These are phyloP conservation scores for Melospiza georgiana DNA, from an alignment of 2,113 vertebrate species.

Conservation along the genomic window DNA sequence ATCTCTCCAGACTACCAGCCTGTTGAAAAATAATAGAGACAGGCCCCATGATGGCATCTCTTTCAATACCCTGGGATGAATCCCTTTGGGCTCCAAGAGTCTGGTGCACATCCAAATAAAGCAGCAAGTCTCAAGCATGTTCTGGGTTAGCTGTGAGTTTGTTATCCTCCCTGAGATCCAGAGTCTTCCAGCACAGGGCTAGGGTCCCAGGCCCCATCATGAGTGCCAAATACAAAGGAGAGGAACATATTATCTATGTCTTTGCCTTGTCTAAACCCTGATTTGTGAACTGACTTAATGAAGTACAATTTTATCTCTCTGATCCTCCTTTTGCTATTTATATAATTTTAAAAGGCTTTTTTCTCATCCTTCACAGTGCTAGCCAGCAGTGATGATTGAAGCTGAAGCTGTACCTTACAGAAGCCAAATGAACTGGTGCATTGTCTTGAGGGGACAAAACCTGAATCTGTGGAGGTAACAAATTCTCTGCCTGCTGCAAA, in stretches of 20 bases:
- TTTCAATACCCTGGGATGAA: neutral
- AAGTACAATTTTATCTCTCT: neutral
- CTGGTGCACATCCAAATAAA: neutral
- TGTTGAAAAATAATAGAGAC: neutral
- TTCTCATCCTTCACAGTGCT: neutral
- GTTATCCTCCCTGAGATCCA: neutral
- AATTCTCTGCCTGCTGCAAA: neutral
- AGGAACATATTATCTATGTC: too few species aligned
- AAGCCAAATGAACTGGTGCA: neutral
- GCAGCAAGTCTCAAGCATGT: neutral
- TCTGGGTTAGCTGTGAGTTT: neutral
- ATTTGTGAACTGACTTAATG: neutral
- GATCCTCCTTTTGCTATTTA: neutral
- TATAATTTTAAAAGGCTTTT: neutral
- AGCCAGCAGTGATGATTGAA: neutral
- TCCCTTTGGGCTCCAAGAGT: neutral
- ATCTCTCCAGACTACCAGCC: neutral
- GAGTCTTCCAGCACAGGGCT: fast-evolving
- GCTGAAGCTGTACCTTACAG: neutral
- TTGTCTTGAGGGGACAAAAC: neutral
- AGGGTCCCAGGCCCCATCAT: fast-evolving
- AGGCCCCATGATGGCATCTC: neutral
- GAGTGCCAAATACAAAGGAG: neutral
- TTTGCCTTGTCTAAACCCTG: neutral
- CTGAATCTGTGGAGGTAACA: neutral